Conservation (phyloP, 1,140 invertebrate genomes). For the Aphelenchoides fujianensis region DNA sequence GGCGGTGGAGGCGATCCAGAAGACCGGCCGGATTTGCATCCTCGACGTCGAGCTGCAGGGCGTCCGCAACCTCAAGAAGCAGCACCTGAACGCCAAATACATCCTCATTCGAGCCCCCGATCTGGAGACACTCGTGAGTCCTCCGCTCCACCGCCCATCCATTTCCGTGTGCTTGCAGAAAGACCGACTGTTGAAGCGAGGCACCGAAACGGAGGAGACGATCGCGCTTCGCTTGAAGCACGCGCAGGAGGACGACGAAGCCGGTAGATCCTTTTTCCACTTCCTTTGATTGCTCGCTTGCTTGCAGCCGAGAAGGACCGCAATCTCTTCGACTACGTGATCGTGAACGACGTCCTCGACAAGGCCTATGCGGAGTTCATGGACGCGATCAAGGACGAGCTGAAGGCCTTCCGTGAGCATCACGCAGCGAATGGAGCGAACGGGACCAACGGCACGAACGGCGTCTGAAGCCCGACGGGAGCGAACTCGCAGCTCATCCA, state of each 20-base stretch:
- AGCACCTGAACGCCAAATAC: conserved; percentile 76
- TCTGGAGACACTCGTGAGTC: conserved; percentile 68
- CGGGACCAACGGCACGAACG: too few relatives aligned
- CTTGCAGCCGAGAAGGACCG: conserved; percentile 68
- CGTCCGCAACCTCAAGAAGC: conserved; percentile 83
- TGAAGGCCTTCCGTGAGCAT: too few relatives aligned
- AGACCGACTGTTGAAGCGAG: conserved; percentile 72
- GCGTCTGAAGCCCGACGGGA: too few relatives aligned
- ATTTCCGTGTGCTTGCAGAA: conserved; percentile 67
- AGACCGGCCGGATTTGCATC: conserved; percentile 80
- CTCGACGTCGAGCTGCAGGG: conserved; percentile 95
- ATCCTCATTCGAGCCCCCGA: conserved; percentile 92
- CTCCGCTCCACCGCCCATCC: neutral
- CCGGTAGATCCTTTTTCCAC: conserved; percentile 68
- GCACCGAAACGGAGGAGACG: conserved; percentile 84
- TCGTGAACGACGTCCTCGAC: conserved; percentile 87
- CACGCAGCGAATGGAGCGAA: too few relatives aligned
- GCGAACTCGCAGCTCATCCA: too few relatives aligned
- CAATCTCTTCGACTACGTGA: conserved; percentile 82
- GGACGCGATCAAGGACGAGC: conserved; percentile 50
- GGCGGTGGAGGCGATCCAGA: conserved; percentile 77
- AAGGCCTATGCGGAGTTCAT: conserved; percentile 76
- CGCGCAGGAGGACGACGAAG: conserved; percentile 77
- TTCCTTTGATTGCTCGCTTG: neutral
- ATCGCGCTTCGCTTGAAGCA: conserved; percentile 73